phyloP scores from a whole-genome alignment of 2,888 invertebrate species.

The Leucania comma region DNA sequence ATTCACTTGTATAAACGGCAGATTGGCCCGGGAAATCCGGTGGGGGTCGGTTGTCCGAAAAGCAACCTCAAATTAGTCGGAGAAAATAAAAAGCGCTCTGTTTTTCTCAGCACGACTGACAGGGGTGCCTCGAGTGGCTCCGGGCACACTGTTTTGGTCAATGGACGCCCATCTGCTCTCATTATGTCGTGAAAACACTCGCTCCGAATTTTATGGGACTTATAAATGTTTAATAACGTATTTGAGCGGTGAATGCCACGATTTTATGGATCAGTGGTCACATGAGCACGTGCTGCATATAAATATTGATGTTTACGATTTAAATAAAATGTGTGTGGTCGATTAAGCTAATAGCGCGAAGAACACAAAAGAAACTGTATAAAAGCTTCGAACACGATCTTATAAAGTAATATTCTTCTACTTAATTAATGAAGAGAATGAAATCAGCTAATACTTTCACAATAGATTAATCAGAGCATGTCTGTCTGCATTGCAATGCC shows the following conservation, averaged over 20 bases:
- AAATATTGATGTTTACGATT: constrained; percentile 20
- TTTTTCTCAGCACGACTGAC: constrained; percentile 75
- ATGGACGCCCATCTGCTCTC: constrained; percentile 76
- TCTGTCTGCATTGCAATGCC: constrained; percentile 88
- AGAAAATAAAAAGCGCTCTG: constrained; percentile 78
- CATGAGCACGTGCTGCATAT: constrained; percentile 41
- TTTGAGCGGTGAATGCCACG: constrained; percentile 41
- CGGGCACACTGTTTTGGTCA: constrained; percentile 74
- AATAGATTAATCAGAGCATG: constrained; percentile 88
- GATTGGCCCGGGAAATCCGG: constrained; percentile 71
- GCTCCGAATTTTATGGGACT: constrained; percentile 73
- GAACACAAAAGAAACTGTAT: constrained; percentile 9
- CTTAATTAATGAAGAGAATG: constrained; percentile 66
- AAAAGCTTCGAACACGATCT: constrained; percentile 2
- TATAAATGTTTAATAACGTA: constrained; percentile 72
- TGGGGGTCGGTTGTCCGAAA: constrained; percentile 68
- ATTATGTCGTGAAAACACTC: constrained; percentile 76
- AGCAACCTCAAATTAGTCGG: constrained; percentile 82
- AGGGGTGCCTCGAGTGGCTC: constrained; percentile 77
- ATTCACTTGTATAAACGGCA: constrained; percentile 63
- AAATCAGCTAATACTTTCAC: constrained; percentile 74
- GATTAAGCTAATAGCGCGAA: constrained; percentile 7
- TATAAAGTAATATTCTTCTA: constrained; percentile 40
- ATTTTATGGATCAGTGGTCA: constrained; percentile 46
- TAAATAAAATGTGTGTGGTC: constrained; percentile 4